A percentile compares a stretch with the other conserved stretches of the same genome.
These are phyloP conservation scores for Rhopilema esculentum DNA, from an alignment of 30 jellyfish, hydroid and myxozoan genomes.

Conservation along the genomic window DNA sequence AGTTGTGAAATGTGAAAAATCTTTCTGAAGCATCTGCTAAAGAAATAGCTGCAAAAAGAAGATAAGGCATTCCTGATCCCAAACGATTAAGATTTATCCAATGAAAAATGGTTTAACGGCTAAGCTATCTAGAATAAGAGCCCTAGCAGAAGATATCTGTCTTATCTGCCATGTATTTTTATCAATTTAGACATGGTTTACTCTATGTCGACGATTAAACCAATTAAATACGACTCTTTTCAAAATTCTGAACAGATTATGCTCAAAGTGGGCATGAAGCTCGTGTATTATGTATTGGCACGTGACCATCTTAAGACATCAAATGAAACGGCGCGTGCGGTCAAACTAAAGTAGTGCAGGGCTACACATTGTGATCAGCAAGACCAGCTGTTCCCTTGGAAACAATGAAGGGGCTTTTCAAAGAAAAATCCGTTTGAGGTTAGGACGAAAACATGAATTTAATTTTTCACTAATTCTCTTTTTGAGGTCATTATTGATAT, in stretches of 20 bases:
- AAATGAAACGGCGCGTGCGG: constrained; percentile 72
- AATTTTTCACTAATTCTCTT: constrained; percentile 43
- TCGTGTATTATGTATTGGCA: constrained; percentile 55
- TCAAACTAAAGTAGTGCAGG: neutral
- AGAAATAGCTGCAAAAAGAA: neutral
- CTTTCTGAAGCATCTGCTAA: constrained; percentile 4
- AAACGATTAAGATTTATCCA: constrained; percentile 12
- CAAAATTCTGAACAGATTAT: constrained; percentile 32
- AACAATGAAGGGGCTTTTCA: constrained; percentile 54
- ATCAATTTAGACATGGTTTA: constrained; percentile 28
- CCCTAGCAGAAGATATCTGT: constrained; percentile 10
- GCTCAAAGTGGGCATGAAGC: constrained; percentile 65
- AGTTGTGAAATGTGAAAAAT: neutral
- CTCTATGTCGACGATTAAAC: constrained; percentile 57
- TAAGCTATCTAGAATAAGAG: constrained; percentile 34
- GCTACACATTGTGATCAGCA: constrained; percentile 20
- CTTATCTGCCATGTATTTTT: constrained; percentile 43
- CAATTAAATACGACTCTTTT: constrained; percentile 59
- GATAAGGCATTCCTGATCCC: constrained; percentile 17
- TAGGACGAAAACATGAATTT: constrained; percentile 59
- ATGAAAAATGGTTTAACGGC: constrained; percentile 20
- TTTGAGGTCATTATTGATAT: constrained; percentile 59
- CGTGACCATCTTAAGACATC: constrained; percentile 69
- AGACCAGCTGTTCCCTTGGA: constrained; percentile 72
- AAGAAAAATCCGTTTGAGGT: constrained; percentile 59